Evolutionary conservation across 2,797 vertebrate genomes (phyloP).

Genomic region (Melanogrammus aeglefinus): DNA sequence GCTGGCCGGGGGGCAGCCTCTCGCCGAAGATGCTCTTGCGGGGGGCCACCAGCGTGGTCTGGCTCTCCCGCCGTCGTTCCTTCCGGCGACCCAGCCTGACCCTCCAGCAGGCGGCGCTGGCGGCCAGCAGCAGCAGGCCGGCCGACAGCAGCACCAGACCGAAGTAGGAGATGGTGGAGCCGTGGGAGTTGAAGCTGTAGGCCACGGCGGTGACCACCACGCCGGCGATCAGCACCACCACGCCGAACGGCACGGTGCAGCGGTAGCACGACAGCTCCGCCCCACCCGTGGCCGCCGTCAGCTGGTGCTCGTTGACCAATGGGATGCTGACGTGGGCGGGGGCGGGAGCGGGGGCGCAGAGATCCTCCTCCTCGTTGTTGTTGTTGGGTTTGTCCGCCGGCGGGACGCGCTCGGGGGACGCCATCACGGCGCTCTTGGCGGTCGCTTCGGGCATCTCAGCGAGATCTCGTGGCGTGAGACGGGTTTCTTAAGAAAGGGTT

Average conservation of each 20-base stretch:
- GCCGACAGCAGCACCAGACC: constrained; percentile 87
- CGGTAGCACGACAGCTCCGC: constrained; percentile 94
- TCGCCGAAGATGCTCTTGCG: constrained; percentile 83
- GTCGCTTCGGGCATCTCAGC: constrained; percentile 84
- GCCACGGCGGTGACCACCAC: constrained; percentile 90
- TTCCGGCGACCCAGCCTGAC: constrained; percentile 83
- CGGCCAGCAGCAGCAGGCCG: constrained; percentile 82
- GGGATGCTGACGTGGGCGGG: constrained; percentile 62
- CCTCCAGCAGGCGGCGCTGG: constrained; percentile 88
- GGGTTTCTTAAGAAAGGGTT: background rate
- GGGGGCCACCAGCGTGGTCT: constrained; percentile 81
- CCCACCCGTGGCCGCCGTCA: constrained; percentile 89
- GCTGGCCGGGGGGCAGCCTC: constrained; percentile 17
- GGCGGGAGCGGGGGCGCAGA: constrained; percentile 46
- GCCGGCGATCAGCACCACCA: constrained; percentile 90
- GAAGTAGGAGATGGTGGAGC: constrained; percentile 92
- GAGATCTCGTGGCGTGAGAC: constrained; percentile 28
- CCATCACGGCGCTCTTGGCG: constrained; percentile 76
- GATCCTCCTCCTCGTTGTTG: constrained; percentile 60
- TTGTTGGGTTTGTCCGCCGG: constrained; percentile 73
- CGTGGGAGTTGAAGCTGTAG: constrained; percentile 95
- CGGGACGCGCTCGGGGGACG: constrained; percentile 59
- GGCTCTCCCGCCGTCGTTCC: constrained; percentile 89
- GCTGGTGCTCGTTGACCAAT: constrained; percentile 85
- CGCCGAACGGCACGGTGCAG: constrained; percentile 89